Percentiles rank a stretch among this genome's conserved stretches.
Evolutionary conservation across 2,797 vertebrate genomes (phyloP).

Genomic region (Aselliscus stoliczkanus): DNA sequence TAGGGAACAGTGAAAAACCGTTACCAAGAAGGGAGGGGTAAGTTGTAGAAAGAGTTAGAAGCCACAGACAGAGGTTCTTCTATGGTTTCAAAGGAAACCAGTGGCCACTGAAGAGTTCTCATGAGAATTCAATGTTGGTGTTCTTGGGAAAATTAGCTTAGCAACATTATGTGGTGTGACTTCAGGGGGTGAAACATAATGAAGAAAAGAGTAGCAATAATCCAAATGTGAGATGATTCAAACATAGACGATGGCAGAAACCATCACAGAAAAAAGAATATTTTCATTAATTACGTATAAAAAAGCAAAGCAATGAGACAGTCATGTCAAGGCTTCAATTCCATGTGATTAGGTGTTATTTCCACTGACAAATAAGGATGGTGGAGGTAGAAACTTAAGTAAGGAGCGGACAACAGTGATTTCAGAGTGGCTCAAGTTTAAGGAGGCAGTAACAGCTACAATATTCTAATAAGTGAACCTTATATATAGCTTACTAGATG

Average conservation of each 20-base stretch:
- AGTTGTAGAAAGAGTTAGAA: not conserved
- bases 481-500: not conserved
- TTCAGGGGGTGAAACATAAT: not conserved
- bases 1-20: not conserved
- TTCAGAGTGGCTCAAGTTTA: not conserved
- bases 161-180: not conserved
- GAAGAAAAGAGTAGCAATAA: not conserved
- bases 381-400: not conserved
- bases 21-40: not conserved
- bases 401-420: not conserved
- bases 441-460: not conserved
- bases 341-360: not conserved
- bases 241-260: not conserved
- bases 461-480: not conserved
- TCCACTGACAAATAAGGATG: not conserved
- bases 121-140: not conserved
- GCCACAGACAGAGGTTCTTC: not conserved
- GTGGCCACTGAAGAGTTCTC: not conserved
- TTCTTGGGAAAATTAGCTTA: not conserved
- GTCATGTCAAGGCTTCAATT: not conserved
- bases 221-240: not conserved
- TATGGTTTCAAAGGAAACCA: not conserved
- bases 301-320: not conserved
- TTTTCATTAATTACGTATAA: not conserved
- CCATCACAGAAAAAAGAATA: not conserved